Evolutionary conservation across 2,797 vertebrate genomes (phyloP).

Genomic region (Poecilia picta): DNA sequence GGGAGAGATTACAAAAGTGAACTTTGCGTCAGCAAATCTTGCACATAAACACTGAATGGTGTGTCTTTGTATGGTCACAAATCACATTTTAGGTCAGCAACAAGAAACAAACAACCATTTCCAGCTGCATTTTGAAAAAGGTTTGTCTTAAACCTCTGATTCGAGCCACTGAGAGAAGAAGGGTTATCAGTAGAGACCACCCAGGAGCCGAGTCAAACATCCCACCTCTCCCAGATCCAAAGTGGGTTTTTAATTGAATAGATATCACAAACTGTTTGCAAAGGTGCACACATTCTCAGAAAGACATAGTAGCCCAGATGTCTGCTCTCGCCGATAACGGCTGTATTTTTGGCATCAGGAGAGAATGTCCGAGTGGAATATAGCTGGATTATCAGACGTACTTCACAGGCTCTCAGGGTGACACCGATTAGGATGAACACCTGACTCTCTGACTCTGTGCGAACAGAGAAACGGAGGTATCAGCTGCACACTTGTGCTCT

Average conservation of each 20-base stretch:
- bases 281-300: slow-evolving; percentile 18
- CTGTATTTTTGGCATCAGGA: slow-evolving; percentile 68
- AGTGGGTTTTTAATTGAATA: slow-evolving; percentile 4
- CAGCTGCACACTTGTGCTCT: slow-evolving; percentile 44
- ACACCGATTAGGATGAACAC: slow-evolving; percentile 64
- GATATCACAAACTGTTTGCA: slow-evolving; percentile 5
- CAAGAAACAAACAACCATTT: not conserved
- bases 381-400: slow-evolving; percentile 61
- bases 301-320: slow-evolving; percentile 19
- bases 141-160: slow-evolving; percentile 9
- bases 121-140: not conserved
- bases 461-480: slow-evolving; percentile 20
- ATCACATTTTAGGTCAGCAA: not conserved
- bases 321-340: slow-evolving; percentile 57
- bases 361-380: slow-evolving; percentile 59
- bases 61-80: not conserved
- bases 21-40: not conserved
- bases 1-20: not conserved
- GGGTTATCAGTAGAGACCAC: slow-evolving; percentile 32
- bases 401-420: not conserved
- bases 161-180: not conserved
- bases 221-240: not conserved
- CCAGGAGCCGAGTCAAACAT: slow-evolving; percentile 15
- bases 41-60: not conserved
- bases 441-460: slow-evolving; percentile 37